Conservation (phyloP, 2,113 vertebrate genomes). For the Quiscalus mexicanus region DNA sequence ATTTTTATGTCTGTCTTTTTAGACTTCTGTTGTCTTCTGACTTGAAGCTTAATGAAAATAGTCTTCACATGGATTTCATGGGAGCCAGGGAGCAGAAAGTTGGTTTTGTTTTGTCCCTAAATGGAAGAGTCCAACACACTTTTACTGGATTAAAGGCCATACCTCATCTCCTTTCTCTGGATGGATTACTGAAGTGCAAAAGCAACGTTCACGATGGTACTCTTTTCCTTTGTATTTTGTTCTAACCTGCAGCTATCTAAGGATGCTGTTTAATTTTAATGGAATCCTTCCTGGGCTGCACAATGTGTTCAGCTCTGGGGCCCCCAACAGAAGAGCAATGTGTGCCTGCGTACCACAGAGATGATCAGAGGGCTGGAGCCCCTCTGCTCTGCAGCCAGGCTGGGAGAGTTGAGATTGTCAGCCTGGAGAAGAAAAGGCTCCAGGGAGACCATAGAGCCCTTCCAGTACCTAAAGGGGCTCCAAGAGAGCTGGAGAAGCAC, state of each 20-base stretch:
- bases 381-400: background rate
- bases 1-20: conserved; percentile 15
- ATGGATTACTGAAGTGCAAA: conserved; percentile 69
- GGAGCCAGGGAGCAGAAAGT: conserved; percentile 35
- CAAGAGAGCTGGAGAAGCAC: background rate
- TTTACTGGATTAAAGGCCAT: conserved; percentile 60
- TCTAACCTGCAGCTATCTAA: background rate
- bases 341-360: background rate
- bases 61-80: conserved; percentile 18
- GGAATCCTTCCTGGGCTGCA: background rate
- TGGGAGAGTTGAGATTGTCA: background rate
- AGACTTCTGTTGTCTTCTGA: conserved; percentile 76
- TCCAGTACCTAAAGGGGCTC: background rate
- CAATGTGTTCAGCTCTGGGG: background rate
- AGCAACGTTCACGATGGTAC: conserved; percentile 74
- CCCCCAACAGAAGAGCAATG: background rate
- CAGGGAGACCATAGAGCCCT: background rate
- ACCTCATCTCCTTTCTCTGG: conserved; percentile 72
- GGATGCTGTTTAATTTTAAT: background rate
- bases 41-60: conserved; percentile 66
- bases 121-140: conserved; percentile 74
- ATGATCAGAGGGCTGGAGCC: background rate
- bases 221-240: background rate
- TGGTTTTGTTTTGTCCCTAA: conserved; percentile 67
- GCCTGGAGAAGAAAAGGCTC: background rate